A percentile compares a stretch with the other conserved stretches of the same genome.
Evolutionary conservation across 2,888 invertebrate genomes (phyloP).

Genomic region (Physocephala rufipes): DNA sequence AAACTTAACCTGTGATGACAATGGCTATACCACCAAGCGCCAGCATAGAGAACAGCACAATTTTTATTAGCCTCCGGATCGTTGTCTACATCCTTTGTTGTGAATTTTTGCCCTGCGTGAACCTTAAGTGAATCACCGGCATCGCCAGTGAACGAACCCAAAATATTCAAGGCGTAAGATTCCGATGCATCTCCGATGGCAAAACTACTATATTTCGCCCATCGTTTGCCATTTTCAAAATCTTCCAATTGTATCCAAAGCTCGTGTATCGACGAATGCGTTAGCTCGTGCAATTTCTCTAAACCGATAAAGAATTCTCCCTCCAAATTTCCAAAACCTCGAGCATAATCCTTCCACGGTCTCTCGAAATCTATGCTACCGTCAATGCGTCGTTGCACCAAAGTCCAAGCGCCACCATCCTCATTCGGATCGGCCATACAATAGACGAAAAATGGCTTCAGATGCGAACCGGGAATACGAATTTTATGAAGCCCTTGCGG

Average conservation of each 20-base stretch:
- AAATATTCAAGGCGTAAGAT: conserved; percentile 71
- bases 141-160: conserved; percentile 72
- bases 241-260: conserved; percentile 72
- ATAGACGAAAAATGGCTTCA: conserved; percentile 4
- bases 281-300: conserved; percentile 70
- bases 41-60: conserved; percentile 73
- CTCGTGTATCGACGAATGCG: conserved; percentile 65
- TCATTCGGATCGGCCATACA: background rate
- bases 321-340: conserved; percentile 75
- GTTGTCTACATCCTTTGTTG: conserved; percentile 73
- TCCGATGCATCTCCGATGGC: conserved; percentile 73
- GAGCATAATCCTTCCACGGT: conserved; percentile 72
- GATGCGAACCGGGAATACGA: background rate
- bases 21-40: conserved; percentile 78
- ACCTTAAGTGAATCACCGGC: conserved; percentile 75
- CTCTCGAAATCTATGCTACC: conserved; percentile 73
- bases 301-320: conserved; percentile 77
- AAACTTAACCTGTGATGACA: conserved; percentile 71
- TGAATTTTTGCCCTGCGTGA: conserved; percentile 75
- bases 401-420: conserved; percentile 73
- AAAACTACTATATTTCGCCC: conserved; percentile 72
- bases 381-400: conserved; percentile 73
- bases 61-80: conserved; percentile 72
- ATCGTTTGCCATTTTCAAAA: conserved; percentile 68
- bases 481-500: conserved; percentile 1